phyloP scores from a whole-genome alignment of 2,113 vertebrate genomes.

The Lagenorhynchus albirostris region DNA sequence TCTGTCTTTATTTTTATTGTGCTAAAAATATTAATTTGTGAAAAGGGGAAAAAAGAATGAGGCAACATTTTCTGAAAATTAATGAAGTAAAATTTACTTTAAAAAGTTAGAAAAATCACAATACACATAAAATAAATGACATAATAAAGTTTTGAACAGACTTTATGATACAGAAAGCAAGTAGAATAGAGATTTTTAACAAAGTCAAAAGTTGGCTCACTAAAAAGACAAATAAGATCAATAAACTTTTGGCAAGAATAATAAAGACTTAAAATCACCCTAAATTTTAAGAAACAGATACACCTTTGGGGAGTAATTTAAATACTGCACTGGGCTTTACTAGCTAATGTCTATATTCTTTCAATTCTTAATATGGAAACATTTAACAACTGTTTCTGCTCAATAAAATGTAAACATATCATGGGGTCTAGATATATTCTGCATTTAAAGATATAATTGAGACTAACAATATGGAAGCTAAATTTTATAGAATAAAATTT shows the following conservation, averaged over 20 bases:
- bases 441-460: background rate
- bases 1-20: background rate
- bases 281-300: background rate
- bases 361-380: background rate
- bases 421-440: background rate
- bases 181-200: background rate
- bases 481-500: background rate
- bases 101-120: background rate
- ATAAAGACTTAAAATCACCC: background rate
- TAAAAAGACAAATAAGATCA: background rate
- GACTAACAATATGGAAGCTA: background rate
- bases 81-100: background rate
- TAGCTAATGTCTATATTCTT: background rate
- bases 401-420: background rate
- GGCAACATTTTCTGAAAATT: background rate
- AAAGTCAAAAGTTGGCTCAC: background rate
- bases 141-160: background rate
- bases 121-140: background rate
- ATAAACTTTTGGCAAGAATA: background rate
- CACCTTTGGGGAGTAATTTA: background rate
- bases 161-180: background rate
- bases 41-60: background rate
- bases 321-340: background rate
- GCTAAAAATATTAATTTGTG: background rate
- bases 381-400: background rate